Evolutionary conservation across 1,140 invertebrate genomes (phyloP).

Genomic region (Drosophila simulans): DNA sequence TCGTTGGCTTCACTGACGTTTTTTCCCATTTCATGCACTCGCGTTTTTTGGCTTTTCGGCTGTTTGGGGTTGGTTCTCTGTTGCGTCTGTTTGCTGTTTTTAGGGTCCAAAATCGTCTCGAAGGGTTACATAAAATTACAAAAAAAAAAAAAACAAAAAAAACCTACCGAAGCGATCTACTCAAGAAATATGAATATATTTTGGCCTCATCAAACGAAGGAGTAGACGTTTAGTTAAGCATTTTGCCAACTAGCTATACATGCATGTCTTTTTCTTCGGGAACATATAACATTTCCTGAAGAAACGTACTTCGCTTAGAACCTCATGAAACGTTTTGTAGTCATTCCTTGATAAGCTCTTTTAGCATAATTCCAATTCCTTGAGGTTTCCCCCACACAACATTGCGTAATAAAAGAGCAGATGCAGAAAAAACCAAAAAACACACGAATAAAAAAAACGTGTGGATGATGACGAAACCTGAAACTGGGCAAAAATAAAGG

Average conservation of each 20-base stretch:
- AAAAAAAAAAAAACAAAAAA: conserved; percentile 1
- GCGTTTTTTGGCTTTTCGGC: conserved; percentile 17
- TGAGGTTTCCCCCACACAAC: background rate
- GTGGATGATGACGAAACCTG: conserved; percentile 44
- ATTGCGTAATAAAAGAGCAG: conserved; percentile 37
- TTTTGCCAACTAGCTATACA: too few relatives aligned
- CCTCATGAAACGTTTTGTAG: too few relatives aligned
- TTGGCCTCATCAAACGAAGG: background rate
- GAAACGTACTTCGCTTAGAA: too few relatives aligned
- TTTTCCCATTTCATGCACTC: conserved; percentile 27
- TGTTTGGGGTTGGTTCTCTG: conserved; percentile 46
- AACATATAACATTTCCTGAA: background rate
- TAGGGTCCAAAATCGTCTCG: conserved; percentile 42
- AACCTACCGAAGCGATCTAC: background rate
- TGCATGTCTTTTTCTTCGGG: too few relatives aligned
- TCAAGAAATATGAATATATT: conserved; percentile 26
- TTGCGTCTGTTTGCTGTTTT: conserved; percentile 32
- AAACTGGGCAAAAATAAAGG: conserved; percentile 33
- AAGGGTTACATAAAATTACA: conserved; percentile 35
- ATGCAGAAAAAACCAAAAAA: conserved; percentile 16
- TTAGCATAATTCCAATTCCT: background rate
- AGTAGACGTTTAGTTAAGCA: background rate
- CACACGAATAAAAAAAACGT: background rate
- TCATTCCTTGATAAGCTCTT: background rate
- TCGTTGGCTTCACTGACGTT: conserved; percentile 45